These are phyloP conservation scores for Heliopora coerulea DNA, from an alignment of 92 coral and sea anemone genomes.

Conservation along the genomic window DNA sequence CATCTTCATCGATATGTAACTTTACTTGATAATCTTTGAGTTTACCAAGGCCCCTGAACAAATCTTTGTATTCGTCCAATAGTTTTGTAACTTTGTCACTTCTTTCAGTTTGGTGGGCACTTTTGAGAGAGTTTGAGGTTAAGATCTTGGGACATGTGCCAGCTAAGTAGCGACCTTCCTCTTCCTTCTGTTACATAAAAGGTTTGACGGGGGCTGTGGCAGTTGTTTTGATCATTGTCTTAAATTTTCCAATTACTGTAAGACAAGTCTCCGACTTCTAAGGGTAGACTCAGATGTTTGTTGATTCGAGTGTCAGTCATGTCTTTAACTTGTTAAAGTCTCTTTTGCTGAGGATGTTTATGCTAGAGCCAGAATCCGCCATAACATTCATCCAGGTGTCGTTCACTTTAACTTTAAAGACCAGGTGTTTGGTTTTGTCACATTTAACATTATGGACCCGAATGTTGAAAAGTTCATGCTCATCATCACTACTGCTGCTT, in stretches of 20 bases:
- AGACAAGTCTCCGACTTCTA: constrained; percentile 20
- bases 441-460: background rate
- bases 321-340: constrained; percentile 7
- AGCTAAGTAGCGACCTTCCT: constrained; percentile 28
- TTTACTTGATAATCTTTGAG: constrained; percentile 44
- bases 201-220: background rate
- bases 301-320: constrained; percentile 9
- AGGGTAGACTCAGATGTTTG: constrained; percentile 21
- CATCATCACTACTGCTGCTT: too few relatives aligned
- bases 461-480: too few relatives aligned
- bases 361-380: constrained; percentile 38
- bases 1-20: constrained; percentile 22
- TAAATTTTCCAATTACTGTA: constrained; percentile 30
- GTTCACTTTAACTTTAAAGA: constrained; percentile 36
- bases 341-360: constrained; percentile 27
- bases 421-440: constrained; percentile 27
- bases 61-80: constrained; percentile 21
- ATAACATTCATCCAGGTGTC: too few relatives aligned
- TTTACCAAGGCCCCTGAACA: constrained; percentile 25
- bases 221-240: constrained; percentile 17
- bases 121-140: constrained; percentile 23
- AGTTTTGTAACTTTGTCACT: background rate
- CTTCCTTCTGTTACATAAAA: constrained; percentile 31
- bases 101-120: constrained; percentile 38
- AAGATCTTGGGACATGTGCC: constrained; percentile 24